Percentiles rank a stretch among this genome's conserved stretches.
Evolutionary conservation across 2,113 vertebrate genomes (phyloP).

Genomic region (Calidris pygmaea): DNA sequence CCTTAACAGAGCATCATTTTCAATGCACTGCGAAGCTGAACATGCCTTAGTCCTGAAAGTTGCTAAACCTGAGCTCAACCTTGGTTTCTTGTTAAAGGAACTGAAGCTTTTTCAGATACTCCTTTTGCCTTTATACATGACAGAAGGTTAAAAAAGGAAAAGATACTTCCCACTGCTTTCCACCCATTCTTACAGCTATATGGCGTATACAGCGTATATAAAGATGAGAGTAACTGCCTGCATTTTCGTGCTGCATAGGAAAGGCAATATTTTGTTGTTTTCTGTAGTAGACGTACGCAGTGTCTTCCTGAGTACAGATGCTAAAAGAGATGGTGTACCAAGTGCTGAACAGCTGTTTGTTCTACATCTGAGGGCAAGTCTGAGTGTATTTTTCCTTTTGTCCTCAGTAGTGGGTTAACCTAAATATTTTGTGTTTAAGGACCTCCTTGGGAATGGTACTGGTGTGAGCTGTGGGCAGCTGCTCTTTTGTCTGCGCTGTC

Average conservation of each 20-base stretch:
- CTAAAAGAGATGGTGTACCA: not conserved
- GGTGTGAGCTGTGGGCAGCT: not conserved
- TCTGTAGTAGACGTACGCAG: rapidly evolving
- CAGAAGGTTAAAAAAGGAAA: not conserved
- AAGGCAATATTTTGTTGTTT: not conserved
- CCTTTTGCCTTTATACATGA: not conserved
- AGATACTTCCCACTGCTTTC: not conserved
- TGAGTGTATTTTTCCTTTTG: not conserved
- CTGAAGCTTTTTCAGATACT: not conserved
- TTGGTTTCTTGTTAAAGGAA: not conserved
- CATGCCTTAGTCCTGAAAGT: slow-evolving; percentile 19
- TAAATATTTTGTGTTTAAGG: not conserved
- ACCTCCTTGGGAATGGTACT: not conserved
- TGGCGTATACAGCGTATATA: not conserved
- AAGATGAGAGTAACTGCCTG: not conserved
- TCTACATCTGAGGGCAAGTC: not conserved
- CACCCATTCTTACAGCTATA: not conserved
- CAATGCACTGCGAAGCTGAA: not conserved
- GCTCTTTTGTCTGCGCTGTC: slow-evolving; percentile 1
- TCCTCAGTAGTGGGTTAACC: not conserved
- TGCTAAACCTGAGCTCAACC: not conserved
- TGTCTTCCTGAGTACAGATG: not conserved
- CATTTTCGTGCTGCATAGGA: not conserved
- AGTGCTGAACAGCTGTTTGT: not conserved
- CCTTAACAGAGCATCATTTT: slow-evolving; percentile 47